Conservation (phyloP, 2,797 vertebrate species). For the Eleutherodactylus coqui region DNA sequence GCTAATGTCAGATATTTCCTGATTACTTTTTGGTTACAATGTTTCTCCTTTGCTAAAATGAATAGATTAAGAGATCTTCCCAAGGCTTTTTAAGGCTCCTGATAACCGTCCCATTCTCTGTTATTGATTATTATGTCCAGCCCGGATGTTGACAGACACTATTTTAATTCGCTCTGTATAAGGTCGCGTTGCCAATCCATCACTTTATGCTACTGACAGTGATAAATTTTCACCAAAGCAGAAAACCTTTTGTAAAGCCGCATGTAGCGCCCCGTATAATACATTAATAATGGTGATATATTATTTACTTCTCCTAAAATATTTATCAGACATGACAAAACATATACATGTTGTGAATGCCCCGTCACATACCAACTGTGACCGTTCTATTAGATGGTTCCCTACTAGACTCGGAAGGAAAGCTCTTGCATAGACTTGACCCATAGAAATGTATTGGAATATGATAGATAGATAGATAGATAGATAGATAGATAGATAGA, state of each 20-base stretch:
- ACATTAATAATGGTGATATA: conserved; percentile 61
- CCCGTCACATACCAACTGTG: conserved; percentile 13
- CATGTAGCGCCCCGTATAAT: conserved; percentile 49
- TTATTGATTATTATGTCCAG: conserved; percentile 41
- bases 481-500: too few relatives aligned
- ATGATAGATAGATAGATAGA: too few relatives aligned
- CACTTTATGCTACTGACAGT: conserved; percentile 49
- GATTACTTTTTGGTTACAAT: not conserved
- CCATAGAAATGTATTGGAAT: too few relatives aligned
- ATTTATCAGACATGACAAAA: conserved; percentile 57
- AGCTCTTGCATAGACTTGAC: too few relatives aligned
- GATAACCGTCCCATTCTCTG: conserved; percentile 24
- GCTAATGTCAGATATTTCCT: not conserved
- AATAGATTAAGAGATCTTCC: conserved; percentile 34
- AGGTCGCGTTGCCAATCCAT: conserved; percentile 57
- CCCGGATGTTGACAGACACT: conserved; percentile 56
- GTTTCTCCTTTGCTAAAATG: conserved; percentile 16
- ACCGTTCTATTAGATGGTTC: not conserved
- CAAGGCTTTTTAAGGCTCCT: conserved; percentile 13
- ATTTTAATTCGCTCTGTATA: conserved; percentile 59
- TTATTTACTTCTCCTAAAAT: conserved; percentile 58
- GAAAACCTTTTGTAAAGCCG: conserved; percentile 45
- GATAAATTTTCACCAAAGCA: conserved; percentile 56
- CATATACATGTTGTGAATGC: conserved; percentile 47
- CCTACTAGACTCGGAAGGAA: not conserved